A percentile compares a stretch with the other conserved stretches of the same genome.
Conservation (phyloP, 1,140 invertebrate genomes). For the Adoxophyes honmai region DNA sequence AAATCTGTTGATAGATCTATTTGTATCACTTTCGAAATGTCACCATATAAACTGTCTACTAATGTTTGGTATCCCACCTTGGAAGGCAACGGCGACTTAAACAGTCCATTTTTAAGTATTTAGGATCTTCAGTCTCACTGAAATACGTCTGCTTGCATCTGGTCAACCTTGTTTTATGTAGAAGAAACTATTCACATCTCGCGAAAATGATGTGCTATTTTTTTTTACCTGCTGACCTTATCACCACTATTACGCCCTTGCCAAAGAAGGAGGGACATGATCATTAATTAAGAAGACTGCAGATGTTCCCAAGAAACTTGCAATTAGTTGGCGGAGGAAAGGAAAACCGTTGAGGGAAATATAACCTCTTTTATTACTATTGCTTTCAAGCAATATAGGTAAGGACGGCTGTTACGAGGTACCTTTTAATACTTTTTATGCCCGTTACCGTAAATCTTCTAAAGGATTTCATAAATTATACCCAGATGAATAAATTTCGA, state of each 20-base stretch:
- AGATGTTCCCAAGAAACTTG: slow-evolving; percentile 48
- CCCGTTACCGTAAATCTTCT: slow-evolving; percentile 1
- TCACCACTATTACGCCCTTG: slow-evolving; percentile 17
- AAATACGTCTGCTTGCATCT: too few species aligned
- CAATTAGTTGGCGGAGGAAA: slow-evolving; percentile 36
- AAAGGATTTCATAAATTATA: not conserved
- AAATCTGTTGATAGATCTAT: too few species aligned
- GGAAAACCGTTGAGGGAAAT: slow-evolving; percentile 25
- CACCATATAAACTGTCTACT: too few species aligned
- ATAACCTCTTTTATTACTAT: slow-evolving; percentile 31
- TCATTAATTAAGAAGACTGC: slow-evolving; percentile 53
- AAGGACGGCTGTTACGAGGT: not conserved
- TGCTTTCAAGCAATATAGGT: slow-evolving; percentile 4
- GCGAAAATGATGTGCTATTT: too few species aligned
- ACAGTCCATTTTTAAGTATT: too few species aligned
- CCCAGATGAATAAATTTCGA: not conserved
- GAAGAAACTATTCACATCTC: too few species aligned
- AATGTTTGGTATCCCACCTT: too few species aligned
- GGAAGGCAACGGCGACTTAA: too few species aligned
- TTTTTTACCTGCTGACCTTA: not conserved
- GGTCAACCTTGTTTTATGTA: too few species aligned
- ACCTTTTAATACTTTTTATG: slow-evolving; percentile 2
- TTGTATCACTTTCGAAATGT: too few species aligned
- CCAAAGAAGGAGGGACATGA: slow-evolving; percentile 24
- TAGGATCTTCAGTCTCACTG: too few species aligned